Evolutionary conservation across 1,140 invertebrate genomes (phyloP).

Genomic region (Sitophilus oryzae): DNA sequence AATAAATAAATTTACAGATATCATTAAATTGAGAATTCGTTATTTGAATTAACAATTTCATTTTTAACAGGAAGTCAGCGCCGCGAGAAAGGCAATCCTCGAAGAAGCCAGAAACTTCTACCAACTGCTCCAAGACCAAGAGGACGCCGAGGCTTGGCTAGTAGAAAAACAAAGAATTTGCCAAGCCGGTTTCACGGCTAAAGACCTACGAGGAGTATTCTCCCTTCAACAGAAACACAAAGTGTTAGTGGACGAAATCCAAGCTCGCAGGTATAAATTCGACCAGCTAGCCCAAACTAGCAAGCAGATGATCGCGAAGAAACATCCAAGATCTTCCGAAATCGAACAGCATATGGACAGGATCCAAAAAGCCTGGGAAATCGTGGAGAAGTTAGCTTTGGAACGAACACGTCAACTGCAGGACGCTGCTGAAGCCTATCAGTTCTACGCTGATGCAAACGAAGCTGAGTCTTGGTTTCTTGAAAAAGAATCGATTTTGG

Average conservation of each 20-base stretch:
- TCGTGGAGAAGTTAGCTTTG: conserved; percentile 77
- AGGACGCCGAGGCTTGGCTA: conserved; percentile 83
- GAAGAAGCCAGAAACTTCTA: conserved; percentile 91
- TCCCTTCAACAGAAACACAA: conserved; percentile 93
- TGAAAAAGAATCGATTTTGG: conserved; percentile 83
- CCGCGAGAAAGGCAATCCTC: conserved; percentile 71
- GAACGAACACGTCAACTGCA: conserved; percentile 78
- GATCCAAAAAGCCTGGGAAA: conserved; percentile 78
- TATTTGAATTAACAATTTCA: no score
- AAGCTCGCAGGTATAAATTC: conserved; percentile 72
- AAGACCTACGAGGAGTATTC: conserved; percentile 85
- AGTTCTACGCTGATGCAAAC: conserved; percentile 95
- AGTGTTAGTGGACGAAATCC: conserved; percentile 87
- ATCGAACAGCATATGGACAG: conserved; percentile 74
- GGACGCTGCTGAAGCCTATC: conserved; percentile 90
- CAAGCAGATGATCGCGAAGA: conserved; percentile 66
- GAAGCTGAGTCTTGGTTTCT: conserved; percentile 97
- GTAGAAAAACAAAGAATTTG: conserved; percentile 90
- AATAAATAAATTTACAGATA: not conserved
- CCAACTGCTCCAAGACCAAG: conserved; percentile 89
- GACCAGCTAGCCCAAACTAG: conserved; percentile 68
- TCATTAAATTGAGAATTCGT: not conserved
- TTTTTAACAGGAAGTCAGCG: conserved; percentile 46
- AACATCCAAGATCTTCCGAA: conserved; percentile 70
- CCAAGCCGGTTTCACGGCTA: conserved; percentile 82